Evolutionary conservation across 2,113 vertebrate genomes (phyloP).

Genomic region (Microcebus murinus): DNA sequence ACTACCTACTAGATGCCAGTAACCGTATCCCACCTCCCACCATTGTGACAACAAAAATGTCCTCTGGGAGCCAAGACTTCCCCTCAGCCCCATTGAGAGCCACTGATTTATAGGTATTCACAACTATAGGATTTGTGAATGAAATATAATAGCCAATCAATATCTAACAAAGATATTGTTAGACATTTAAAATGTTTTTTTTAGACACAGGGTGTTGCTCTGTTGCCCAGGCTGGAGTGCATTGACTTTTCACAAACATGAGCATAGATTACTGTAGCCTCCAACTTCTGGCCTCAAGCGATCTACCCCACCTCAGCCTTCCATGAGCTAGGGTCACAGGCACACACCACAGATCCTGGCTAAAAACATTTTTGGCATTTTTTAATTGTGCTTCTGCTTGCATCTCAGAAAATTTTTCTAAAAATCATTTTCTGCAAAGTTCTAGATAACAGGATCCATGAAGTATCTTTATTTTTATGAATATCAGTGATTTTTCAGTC

Average conservation of each 20-base stretch:
- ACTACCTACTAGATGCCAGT: not conserved
- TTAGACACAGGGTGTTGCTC: too few relatives aligned
- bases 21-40: not conserved
- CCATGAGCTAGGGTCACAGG: too few relatives aligned
- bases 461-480: conserved; percentile 16
- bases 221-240: too few relatives aligned
- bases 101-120: not conserved
- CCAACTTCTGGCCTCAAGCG: too few relatives aligned
- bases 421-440: not conserved
- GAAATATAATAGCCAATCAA: not conserved
- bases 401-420: not conserved
- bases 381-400: not conserved
- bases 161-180: too few relatives aligned
- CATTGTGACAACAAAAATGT: not conserved
- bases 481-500: not conserved
- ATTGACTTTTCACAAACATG: too few relatives aligned
- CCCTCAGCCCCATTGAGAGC: not conserved
- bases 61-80: not conserved
- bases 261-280: too few relatives aligned
- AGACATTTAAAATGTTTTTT: too few relatives aligned
- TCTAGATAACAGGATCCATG: not conserved
- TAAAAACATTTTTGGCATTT: not conserved
- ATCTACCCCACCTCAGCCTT: too few relatives aligned
- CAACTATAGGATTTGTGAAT: not conserved
- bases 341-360: too few relatives aligned